Base-by-base conservation (phyloP, 1,140 invertebrate genomes). In the Hycleus phaleratus region DNA sequence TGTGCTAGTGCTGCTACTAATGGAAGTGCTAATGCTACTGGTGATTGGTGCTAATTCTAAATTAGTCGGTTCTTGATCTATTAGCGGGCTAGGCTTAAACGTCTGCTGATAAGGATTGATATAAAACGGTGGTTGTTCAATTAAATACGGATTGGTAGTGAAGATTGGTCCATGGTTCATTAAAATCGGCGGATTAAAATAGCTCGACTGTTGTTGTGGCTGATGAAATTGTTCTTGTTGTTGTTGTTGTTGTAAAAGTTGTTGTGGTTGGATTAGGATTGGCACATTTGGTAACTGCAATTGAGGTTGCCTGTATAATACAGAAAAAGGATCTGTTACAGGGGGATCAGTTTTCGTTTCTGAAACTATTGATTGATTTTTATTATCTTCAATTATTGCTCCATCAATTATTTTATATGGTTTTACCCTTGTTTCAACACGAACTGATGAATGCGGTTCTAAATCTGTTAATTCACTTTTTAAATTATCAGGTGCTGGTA, bases 371-470 rank as follows among this genome's bases (percentile, higher is more conserved):
- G 55, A 56, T 60, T 63, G 62, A 62, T 56, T 55, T 56, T 58
- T 56, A 57, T 65, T 63, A 65, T 63, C 60, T 51, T 59, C 51
- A 42, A 47, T 55, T 32, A 55, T 56, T 38, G 60, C 64, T 12
- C 47, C 50, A 32, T 51, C 10, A 43, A 61, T 43, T 44, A 70
- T 81, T 72, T 76, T 77, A 69, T 83, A 82, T 61, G 86, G 82
- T 71, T 81, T 85, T 77, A 90, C 80, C 75, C 86, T 81, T 58
- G 81, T 85, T 65, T 82, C 77, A 65, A 86, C 81, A 60, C 81
- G 79, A 60, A 87, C 80, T 38, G 87, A 90, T 25, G 81, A 73
- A 62, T 78, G 79, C 10, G 74, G 74, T 38, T 79, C 75, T 4
- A 82, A 71, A 65, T 86, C 82, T 49, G 79, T 32, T 32, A 32